A percentile compares a stretch with the other conserved stretches of the same genome.
Conservation (phyloP, 2,113 vertebrate species). For the Spea multiplicata region DNA sequence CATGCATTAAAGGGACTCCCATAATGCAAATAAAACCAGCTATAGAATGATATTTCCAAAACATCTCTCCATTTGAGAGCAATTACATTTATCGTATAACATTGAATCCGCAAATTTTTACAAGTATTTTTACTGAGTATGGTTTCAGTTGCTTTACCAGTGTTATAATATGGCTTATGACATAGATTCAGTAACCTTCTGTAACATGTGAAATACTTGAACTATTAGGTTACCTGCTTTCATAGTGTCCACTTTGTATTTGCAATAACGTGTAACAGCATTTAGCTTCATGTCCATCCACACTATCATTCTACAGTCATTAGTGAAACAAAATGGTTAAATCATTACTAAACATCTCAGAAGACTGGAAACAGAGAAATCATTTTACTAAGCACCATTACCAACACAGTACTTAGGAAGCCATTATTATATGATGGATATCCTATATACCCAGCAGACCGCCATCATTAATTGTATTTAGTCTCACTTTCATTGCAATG, state of each 20-base stretch:
- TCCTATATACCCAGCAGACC: conserved; percentile 1
- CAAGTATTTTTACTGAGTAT: no score
- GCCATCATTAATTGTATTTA: conserved; percentile 18
- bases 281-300: conserved; percentile 3
- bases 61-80: no score
- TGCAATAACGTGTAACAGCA: background rate
- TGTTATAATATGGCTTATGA: no score
- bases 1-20: no score
- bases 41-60: no score
- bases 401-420: conserved; percentile 14
- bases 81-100: no score
- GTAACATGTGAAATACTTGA: no score
- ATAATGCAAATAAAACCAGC: no score
- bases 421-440: conserved; percentile 5
- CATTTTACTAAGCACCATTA: conserved; percentile 16
- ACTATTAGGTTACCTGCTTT: no score
- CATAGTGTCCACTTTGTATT: background rate
- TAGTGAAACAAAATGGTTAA: background rate
- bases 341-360: background rate
- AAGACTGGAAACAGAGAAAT: background rate
- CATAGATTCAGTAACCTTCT: no score
- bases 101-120: no score
- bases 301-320: background rate
- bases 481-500: conserved; percentile 12
- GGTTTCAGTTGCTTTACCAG: no score